A percentile compares a stretch with the other conserved stretches of the same genome.
phyloP scores from a whole-genome alignment of 2,888 invertebrate species.

The Drymonia ruficornis region DNA sequence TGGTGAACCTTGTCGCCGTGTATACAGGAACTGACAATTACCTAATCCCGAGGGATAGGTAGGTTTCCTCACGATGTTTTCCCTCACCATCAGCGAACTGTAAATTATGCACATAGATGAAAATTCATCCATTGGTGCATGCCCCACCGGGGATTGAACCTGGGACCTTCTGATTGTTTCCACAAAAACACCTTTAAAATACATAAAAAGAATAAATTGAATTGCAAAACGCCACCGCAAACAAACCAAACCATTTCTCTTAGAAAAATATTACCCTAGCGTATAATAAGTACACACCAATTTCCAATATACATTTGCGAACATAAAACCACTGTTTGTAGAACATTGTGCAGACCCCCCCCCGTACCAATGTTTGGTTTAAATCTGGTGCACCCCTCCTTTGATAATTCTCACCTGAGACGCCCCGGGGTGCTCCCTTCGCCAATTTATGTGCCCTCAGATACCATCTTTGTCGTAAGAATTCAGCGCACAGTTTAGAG shows the following conservation, averaged over 20 bases:
- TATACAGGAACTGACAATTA: no score
- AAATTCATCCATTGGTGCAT: no score
- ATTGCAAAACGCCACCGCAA: slow-evolving; percentile 12
- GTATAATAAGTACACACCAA: slow-evolving; percentile 42
- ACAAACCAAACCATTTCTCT: slow-evolving; percentile 23
- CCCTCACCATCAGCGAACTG: no score
- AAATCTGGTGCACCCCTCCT: slow-evolving; percentile 69
- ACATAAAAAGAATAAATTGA: neutral
- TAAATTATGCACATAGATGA: no score
- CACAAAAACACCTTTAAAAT: neutral
- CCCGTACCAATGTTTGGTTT: slow-evolving; percentile 71
- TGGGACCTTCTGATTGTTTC: no score
- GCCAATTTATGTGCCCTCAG: slow-evolving; percentile 73
- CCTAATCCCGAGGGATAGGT: no score
- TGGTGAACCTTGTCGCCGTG: no score
- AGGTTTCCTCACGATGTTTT: no score
- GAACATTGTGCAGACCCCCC: slow-evolving; percentile 35
- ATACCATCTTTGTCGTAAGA: slow-evolving; percentile 76
- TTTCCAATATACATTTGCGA: slow-evolving; percentile 35
- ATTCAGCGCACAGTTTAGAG: slow-evolving; percentile 59
- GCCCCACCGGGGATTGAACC: no score
- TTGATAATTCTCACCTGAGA: slow-evolving; percentile 82
- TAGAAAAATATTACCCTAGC: slow-evolving; percentile 33
- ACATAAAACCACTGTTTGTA: slow-evolving; percentile 39
- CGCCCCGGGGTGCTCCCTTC: slow-evolving; percentile 50